Conservation (phyloP, 2,888 invertebrate species). For the Venustoraphidia nigricollis region DNA sequence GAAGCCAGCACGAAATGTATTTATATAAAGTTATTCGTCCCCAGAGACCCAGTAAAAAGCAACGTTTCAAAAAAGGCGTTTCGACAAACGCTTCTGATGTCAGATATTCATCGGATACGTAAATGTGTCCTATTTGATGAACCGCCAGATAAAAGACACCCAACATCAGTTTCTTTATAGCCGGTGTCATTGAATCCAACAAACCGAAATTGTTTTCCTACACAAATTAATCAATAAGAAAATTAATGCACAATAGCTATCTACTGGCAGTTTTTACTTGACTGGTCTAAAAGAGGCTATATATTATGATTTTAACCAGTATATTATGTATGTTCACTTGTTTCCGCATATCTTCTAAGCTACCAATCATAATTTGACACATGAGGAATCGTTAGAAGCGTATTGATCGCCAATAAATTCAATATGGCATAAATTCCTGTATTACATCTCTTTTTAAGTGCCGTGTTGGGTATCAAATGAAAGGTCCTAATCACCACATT, state of each 20-base stretch:
- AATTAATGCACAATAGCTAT: conserved; percentile 1
- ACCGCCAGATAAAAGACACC: conserved; percentile 59
- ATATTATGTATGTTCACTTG: too few relatives aligned
- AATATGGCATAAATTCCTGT: too few relatives aligned
- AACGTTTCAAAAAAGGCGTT: conserved; percentile 37
- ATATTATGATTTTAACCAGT: too few relatives aligned
- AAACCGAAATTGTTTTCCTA: conserved; percentile 10
- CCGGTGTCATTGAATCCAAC: conserved; percentile 32
- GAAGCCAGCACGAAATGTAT: conserved; percentile 86
- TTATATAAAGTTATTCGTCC: conserved; percentile 76
- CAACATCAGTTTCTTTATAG: conserved; percentile 41
- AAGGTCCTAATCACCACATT: too few relatives aligned
- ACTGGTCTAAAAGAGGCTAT: too few relatives aligned
- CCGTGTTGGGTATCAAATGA: too few relatives aligned
- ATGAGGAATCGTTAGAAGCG: too few relatives aligned
- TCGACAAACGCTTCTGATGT: conserved; percentile 42
- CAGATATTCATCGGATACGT: conserved; percentile 61
- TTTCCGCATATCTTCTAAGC: too few relatives aligned
- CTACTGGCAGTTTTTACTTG: neutral
- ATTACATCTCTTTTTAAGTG: too few relatives aligned
- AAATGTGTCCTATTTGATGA: conserved; percentile 55
- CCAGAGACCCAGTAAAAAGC: conserved; percentile 64
- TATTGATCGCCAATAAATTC: too few relatives aligned
- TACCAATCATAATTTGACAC: too few relatives aligned
- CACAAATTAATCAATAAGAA: conserved; percentile 2